Percentiles rank a stretch among this genome's conserved stretches.
Conservation (phyloP, 2,797 vertebrate genomes). For the Tapirus indicus region DNA sequence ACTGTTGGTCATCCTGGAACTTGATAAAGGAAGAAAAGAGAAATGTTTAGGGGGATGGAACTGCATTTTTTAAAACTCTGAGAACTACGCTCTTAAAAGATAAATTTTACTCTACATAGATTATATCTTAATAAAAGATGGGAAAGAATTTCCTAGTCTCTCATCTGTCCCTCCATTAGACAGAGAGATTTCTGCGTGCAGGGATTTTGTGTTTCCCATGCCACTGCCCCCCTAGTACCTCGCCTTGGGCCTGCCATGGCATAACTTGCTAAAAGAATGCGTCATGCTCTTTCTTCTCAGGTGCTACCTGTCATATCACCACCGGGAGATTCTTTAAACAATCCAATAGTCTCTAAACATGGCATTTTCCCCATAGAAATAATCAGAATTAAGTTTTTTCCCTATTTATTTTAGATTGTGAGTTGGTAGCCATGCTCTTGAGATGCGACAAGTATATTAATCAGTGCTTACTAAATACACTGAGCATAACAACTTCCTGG, state of each 20-base stretch:
- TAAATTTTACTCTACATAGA: not conserved
- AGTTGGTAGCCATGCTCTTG: not conserved
- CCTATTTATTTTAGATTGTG: not conserved
- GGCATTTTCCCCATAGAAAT: slow-evolving; percentile 6
- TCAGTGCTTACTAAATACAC: slow-evolving; percentile 36
- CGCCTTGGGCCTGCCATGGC: accelerated
- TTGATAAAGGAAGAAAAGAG: not conserved
- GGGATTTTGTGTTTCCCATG: not conserved
- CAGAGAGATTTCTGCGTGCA: not conserved
- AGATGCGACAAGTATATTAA: not conserved
- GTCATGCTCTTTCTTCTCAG: not conserved
- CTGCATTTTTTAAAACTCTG: not conserved
- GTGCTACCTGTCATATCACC: not conserved
- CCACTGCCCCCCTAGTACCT: not conserved
- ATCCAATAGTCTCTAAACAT: not conserved
- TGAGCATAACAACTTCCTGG: not conserved
- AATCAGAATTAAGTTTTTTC: not conserved
- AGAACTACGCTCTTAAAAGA: not conserved
- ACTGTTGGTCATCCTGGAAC: not conserved
- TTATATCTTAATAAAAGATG: not conserved
- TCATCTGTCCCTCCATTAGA: not conserved
- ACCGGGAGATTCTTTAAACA: not conserved
- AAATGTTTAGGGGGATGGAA: not conserved
- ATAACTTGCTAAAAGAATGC: not conserved
- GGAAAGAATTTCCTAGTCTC: not conserved